Percentiles rank a stretch among this genome's conserved stretches.
phyloP scores from a whole-genome alignment of 2,113 vertebrate genomes.

The Paraplagusia blochii region DNA sequence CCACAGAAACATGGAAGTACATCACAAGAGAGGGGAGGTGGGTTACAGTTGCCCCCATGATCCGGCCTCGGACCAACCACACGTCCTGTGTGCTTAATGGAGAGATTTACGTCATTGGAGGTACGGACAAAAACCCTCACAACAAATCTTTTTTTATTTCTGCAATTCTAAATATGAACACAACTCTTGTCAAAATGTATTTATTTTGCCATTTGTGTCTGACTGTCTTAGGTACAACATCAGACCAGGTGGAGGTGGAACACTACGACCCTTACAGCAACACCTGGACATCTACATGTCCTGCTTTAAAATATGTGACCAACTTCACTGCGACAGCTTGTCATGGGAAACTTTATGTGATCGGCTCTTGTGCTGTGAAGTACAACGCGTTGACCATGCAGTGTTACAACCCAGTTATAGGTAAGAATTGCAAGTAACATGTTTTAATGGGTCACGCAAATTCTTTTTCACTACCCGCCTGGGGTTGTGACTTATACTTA shows the following conservation, averaged over 20 bases:
- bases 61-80: conserved; percentile 91
- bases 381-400: conserved; percentile 94
- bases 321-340: conserved; percentile 88
- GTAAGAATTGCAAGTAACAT: conserved; percentile 65
- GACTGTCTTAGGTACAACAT: conserved; percentile 78
- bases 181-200: not conserved
- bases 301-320: conserved; percentile 90
- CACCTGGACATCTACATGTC: conserved; percentile 82
- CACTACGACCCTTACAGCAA: conserved; percentile 90
- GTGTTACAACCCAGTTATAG: conserved; percentile 93
- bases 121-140: conserved; percentile 69
- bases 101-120: conserved; percentile 94
- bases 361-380: conserved; percentile 94
- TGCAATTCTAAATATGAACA: not conserved
- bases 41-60: conserved; percentile 88
- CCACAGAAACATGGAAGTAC: conserved; percentile 93
- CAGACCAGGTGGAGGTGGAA: conserved; percentile 86
- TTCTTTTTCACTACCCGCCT: too few species aligned
- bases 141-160: not conserved
- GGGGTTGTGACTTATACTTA: too few species aligned
- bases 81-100: conserved; percentile 85
- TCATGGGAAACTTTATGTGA: conserved; percentile 87
- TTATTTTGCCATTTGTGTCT: conserved; percentile 1
- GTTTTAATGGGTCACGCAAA: too few species aligned
- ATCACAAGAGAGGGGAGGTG: conserved; percentile 82